These are phyloP conservation scores for Torymus aiolomorphi DNA, from an alignment of 2,888 invertebrate species.

Conservation along the genomic window DNA sequence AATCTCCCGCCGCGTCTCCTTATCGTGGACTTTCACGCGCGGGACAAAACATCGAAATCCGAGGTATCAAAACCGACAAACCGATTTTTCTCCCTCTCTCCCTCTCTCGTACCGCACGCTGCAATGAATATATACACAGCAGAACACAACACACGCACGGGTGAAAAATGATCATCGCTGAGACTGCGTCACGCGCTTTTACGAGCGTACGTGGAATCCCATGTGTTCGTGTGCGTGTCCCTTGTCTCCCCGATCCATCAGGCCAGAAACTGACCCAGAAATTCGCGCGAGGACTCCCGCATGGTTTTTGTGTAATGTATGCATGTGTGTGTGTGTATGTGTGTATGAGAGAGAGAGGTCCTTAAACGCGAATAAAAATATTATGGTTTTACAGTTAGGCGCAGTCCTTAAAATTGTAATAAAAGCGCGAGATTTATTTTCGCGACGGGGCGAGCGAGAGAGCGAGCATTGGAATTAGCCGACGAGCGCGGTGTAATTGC, in stretches of 20 bases:
- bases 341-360: background rate
- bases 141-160: background rate
- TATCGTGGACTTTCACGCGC: no score
- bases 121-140: background rate
- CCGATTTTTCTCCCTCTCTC: background rate
- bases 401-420: slow-evolving; percentile 33
- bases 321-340: background rate
- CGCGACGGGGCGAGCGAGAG: background rate
- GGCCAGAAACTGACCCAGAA: slow-evolving; percentile 55
- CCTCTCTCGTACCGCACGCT: background rate
- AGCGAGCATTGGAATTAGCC: background rate
- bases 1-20: no score
- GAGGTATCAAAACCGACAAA: background rate
- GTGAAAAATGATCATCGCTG: slow-evolving; percentile 49
- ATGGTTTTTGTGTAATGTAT: slow-evolving; percentile 11
- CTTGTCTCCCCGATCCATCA: slow-evolving; percentile 53
- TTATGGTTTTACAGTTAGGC: slow-evolving; percentile 41
- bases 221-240: background rate
- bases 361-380: slow-evolving; percentile 43
- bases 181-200: slow-evolving; percentile 40
- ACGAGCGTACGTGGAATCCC: background rate
- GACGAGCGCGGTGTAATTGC: background rate
- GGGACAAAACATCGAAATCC: no score
- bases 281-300: slow-evolving; percentile 45
- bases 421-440: slow-evolving; percentile 32